phyloP scores from a whole-genome alignment of 2,888 invertebrate species.

The Tetramorium bicarinatum region DNA sequence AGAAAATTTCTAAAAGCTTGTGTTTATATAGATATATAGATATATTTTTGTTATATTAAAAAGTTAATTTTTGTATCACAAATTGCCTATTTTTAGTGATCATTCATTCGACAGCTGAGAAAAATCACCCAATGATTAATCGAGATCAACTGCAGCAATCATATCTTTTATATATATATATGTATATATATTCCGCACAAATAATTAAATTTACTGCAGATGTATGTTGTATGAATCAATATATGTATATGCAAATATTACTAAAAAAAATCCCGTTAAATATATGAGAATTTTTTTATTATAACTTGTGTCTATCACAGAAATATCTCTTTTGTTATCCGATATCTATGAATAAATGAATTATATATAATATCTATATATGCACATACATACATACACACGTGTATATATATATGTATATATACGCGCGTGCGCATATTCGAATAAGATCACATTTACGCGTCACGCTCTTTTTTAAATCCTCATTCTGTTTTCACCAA shows the following conservation, averaged over 20 bases:
- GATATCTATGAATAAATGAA: slow-evolving; percentile 68
- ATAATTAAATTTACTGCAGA: slow-evolving; percentile 62
- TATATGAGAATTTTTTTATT: slow-evolving; percentile 69
- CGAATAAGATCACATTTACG: slow-evolving; percentile 72
- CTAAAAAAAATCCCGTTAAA: slow-evolving; percentile 73
- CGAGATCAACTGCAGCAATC: slow-evolving; percentile 53
- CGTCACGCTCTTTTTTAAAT: slow-evolving; percentile 61
- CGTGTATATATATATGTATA: background rate
- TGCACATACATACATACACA: background rate
- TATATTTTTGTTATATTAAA: slow-evolving; percentile 36
- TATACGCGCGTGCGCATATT: background rate
- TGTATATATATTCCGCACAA: slow-evolving; percentile 10
- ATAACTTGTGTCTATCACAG: slow-evolving; percentile 80
- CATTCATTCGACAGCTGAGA: slow-evolving; percentile 48
- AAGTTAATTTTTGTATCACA: slow-evolving; percentile 67
- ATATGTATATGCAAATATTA: slow-evolving; percentile 71
- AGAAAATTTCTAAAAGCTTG: slow-evolving; percentile 4
- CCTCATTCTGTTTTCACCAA: slow-evolving; percentile 61
- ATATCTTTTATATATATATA: slow-evolving; percentile 38
- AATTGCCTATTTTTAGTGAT: slow-evolving; percentile 54
- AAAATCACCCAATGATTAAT: slow-evolving; percentile 48
- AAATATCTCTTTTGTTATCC: slow-evolving; percentile 75
- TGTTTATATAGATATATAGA: slow-evolving; percentile 19
- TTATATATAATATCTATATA: slow-evolving; percentile 50
- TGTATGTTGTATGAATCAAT: slow-evolving; percentile 63